A percentile compares a stretch with the other conserved stretches of the same genome.
phyloP scores from a whole-genome alignment of 2,113 vertebrate genomes.

The Myanophis thanlyinensis region DNA sequence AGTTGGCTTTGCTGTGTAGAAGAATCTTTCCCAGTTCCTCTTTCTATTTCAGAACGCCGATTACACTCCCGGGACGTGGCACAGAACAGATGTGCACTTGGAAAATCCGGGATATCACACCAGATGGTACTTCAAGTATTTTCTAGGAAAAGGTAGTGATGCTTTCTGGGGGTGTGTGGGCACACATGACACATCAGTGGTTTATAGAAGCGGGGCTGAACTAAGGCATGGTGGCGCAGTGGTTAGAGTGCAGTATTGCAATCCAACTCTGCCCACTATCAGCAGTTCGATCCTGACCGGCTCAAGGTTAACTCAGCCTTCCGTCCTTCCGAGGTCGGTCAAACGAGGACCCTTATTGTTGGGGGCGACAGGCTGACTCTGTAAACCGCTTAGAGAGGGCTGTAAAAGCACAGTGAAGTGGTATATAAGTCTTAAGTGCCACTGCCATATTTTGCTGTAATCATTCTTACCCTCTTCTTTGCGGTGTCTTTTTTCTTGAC shows the following conservation, averaged over 20 bases:
- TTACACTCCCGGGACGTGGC: constrained; percentile 89
- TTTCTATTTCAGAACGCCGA: constrained; percentile 77
- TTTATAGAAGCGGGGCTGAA: not conserved
- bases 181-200: not conserved
- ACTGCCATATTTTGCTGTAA: too few species aligned
- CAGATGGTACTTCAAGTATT: constrained; percentile 99
- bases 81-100: constrained; percentile 96
- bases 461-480: not conserved
- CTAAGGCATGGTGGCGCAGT: not conserved
- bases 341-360: too few species aligned
- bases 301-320: too few species aligned
- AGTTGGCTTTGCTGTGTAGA: not conserved
- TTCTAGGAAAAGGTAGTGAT: constrained; percentile 94
- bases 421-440: too few species aligned
- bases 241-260: too few species aligned
- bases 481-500: too few species aligned
- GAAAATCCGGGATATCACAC: constrained; percentile 99
- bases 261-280: too few species aligned
- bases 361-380: not conserved
- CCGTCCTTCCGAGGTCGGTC: too few species aligned
- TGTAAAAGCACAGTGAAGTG: too few species aligned
- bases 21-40: constrained; percentile 27
- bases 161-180: not conserved
- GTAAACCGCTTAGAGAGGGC: too few species aligned
- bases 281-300: too few species aligned